Evolutionary conservation across 2,888 invertebrate genomes (phyloP).

Genomic region (Alloplasta piceator): DNA sequence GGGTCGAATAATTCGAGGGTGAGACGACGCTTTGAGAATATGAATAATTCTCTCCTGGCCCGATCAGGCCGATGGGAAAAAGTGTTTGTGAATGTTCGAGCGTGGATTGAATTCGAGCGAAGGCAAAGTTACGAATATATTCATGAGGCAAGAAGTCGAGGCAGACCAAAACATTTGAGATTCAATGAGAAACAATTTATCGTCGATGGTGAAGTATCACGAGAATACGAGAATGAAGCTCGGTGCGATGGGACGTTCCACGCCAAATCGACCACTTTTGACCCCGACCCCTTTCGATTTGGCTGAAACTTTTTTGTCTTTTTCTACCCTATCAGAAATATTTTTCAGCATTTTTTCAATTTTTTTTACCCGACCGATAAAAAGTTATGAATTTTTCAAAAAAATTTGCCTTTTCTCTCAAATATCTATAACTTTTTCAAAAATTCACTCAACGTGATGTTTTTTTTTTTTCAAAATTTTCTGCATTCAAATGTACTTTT

Average conservation of each 20-base stretch:
- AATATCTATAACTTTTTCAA: too few species aligned
- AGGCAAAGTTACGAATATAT: slow-evolving; percentile 34
- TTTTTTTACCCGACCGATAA: too few species aligned
- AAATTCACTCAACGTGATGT: too few species aligned
- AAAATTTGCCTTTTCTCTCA: too few species aligned
- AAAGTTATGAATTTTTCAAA: too few species aligned
- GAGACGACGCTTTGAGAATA: slow-evolving; percentile 8
- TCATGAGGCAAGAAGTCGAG: slow-evolving; percentile 2
- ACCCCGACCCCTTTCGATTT: too few species aligned
- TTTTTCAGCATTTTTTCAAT: too few species aligned
- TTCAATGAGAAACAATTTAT: slow-evolving; percentile 61
- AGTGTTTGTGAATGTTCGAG: slow-evolving; percentile 25
- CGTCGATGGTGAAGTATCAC: slow-evolving; percentile 31
- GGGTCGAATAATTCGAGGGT: slow-evolving; percentile 4
- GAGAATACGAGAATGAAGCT: not conserved
- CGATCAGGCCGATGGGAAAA: not conserved
- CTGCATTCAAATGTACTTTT: too few species aligned
- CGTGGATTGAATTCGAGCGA: slow-evolving; percentile 36
- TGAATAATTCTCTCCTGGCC: slow-evolving; percentile 18
- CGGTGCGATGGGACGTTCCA: not conserved
- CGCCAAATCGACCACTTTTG: too few species aligned
- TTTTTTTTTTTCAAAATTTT: too few species aligned
- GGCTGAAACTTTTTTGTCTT: too few species aligned
- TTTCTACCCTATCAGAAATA: too few species aligned
- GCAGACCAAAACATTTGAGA: slow-evolving; percentile 43